Conservation (phyloP, 92 coral and sea anemone genomes). For the Pocillopora meandrina region DNA sequence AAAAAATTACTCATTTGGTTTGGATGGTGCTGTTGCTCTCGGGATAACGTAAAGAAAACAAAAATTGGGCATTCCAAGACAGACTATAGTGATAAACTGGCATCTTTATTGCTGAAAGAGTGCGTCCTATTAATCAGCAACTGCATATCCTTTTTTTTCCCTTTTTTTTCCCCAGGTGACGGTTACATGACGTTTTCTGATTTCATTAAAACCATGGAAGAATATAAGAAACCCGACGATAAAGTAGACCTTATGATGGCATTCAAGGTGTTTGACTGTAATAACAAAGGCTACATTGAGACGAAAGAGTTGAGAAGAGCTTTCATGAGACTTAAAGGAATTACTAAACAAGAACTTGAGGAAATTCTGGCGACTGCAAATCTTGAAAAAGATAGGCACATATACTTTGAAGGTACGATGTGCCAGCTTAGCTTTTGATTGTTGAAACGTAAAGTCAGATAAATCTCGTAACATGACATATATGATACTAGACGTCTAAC, state of each 20-base stretch:
- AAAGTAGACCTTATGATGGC: slow-evolving; percentile 24
- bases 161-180: slow-evolving; percentile 12
- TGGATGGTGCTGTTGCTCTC: too few species aligned
- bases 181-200: slow-evolving; percentile 17
- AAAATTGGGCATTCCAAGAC: too few species aligned
- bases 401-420: slow-evolving; percentile 37
- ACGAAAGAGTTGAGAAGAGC: slow-evolving; percentile 21
- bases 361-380: slow-evolving; percentile 23
- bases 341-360: slow-evolving; percentile 34
- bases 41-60: too few species aligned
- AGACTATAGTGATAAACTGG: too few species aligned
- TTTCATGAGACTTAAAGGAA: slow-evolving; percentile 12
- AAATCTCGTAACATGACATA: too few species aligned
- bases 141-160: not conserved
- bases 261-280: slow-evolving; percentile 42
- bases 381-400: slow-evolving; percentile 21
- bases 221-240: slow-evolving; percentile 32
- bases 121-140: too few species aligned
- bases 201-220: slow-evolving; percentile 37
- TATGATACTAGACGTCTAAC: too few species aligned
- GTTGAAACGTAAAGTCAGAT: too few species aligned
- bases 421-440: not conserved
- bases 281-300: slow-evolving; percentile 38
- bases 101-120: too few species aligned
- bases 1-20: too few species aligned